phyloP scores from a whole-genome alignment of 2,113 vertebrate species.

The Cercopithecus mona region DNA sequence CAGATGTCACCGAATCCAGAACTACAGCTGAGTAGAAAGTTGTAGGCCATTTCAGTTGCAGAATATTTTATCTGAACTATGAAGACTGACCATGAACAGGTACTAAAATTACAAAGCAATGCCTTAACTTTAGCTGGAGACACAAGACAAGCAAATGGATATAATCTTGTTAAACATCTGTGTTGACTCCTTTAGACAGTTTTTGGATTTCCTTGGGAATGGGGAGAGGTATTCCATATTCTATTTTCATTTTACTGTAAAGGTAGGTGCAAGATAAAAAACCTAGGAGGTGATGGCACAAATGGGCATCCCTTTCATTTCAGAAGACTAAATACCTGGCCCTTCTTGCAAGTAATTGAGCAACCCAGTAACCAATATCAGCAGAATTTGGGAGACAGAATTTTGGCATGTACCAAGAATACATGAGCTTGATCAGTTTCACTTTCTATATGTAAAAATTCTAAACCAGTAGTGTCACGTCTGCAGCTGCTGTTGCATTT shows the following conservation, averaged over 20 bases:
- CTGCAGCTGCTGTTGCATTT: constrained; percentile 33
- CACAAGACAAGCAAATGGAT: constrained; percentile 18
- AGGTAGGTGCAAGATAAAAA: constrained; percentile 46
- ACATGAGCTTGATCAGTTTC: constrained; percentile 55
- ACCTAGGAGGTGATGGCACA: constrained; percentile 21
- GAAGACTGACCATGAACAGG: neutral
- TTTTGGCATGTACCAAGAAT: constrained; percentile 62
- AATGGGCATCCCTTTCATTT: neutral
- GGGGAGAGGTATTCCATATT: constrained; percentile 52
- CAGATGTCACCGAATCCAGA: neutral
- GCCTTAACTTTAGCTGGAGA: constrained; percentile 1
- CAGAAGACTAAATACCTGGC: neutral
- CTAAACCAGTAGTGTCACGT: constrained; percentile 8
- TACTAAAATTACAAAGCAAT: constrained; percentile 23
- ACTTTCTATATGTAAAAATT: constrained; percentile 70
- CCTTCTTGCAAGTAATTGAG: constrained; percentile 51
- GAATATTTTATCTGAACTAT: neutral
- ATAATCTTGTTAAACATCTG: constrained; percentile 70
- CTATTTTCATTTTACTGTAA: constrained; percentile 65
- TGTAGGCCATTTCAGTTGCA: neutral
- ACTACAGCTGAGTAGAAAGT: neutral
- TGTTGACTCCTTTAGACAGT: constrained; percentile 72
- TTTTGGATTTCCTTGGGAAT: constrained; percentile 63
- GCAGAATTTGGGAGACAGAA: constrained; percentile 69
- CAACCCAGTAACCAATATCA: constrained; percentile 54